Base-by-base conservation (phyloP, 2,797 vertebrate species). In the Danio choprae region DNA sequence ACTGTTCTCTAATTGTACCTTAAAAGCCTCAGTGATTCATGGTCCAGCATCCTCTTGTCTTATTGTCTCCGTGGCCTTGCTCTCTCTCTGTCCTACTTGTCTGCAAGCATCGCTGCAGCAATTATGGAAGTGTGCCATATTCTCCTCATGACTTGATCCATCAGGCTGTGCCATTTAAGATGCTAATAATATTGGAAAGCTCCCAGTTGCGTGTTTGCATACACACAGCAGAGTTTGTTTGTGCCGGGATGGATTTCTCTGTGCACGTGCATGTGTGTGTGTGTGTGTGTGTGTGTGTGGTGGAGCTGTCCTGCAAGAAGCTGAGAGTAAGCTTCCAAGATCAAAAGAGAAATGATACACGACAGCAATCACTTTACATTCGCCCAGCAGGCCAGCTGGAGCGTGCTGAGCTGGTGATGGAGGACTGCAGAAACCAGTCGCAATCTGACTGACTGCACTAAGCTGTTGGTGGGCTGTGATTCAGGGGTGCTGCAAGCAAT, bases 361-460 rank as follows among this genome's bases (percentile, higher is more conserved):
- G 89, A 92, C 91, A 92, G 91, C 90, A 88, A 90, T 94, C 91
- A 89, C 89, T 94, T 94, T 89, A 84, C 84, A 92, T 93, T 88
- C 81, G 38, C 86, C 60, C 78, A 88, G 78, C 86, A 75, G 81
- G 89, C 83, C 90, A 90, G 90, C 92, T 90, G 90, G 90, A 90
- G 88, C 84, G 43, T 89, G 84, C 73, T 70, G 53, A 88, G 83
- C 84, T 74, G 58, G 74, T 75, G 84, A 81, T 64, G 64, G 48
- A 65, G 60, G 72, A 48, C 77, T 83, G 76, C 74, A 74, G 84
- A 58, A 83, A 87, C 80, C 80, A 81, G 77, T 70, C 81, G 40
- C 20, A 48, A 51, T 75, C 75, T 75, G 69, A 79, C 67, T 18
- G 44, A 22, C 36, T 48, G 67, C 79, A 59, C 73, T 43, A 48